Base-by-base conservation (phyloP, 2,797 vertebrate genomes). In the Amblyopsis hoosieri region DNA sequence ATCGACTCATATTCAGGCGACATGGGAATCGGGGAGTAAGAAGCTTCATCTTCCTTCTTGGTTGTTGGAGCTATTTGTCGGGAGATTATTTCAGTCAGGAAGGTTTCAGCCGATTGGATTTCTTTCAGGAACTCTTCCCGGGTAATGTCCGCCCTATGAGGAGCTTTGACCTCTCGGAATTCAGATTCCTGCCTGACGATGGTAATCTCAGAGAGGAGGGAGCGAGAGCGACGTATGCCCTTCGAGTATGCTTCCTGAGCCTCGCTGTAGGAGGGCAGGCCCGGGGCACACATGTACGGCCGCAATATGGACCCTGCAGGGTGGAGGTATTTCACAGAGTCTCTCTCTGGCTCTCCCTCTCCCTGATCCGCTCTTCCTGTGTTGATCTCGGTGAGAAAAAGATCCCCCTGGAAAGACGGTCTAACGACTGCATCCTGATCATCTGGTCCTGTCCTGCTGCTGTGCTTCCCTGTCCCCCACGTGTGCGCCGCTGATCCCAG, bases 331-430 rank as follows among this genome's bases (percentile, higher is more conserved):
- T 88, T 90, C 4, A 91, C 90, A 2, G 90, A 54, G 75, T 92
- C 90, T 2, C n/a, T 75, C 49, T 80, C 74, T 48, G 74, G 64
- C 63, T 74, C 78, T 55, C 42, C 73, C 23, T 85, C 75, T 1
- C 89, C 84, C 0, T 59, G 65, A 48, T 89, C 88, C 31, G 84
- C 86, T 45, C 73, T 77, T 45, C 85, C 90, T 2, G 91, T 91
- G 78, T 93, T 81, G 1, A 94, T 90, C 77, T 94, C 93, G 58
- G 93, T 94, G 60, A 94, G 92, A 68, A 94, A 94, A 71, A 94
- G 90, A 71, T 94, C 93, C 54, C 76, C 75, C 76, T 89, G 90
- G 62, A 89, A 83, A 17, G 85, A 83, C 45, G 88, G 85, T 66
- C 87, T 90, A 57, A 73, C 71, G 57, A 73, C 69, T 45, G 67